These are phyloP conservation scores for Psilanteris sp. DNA, from an alignment of 1,140 invertebrate genomes.

Conservation along the genomic window DNA sequence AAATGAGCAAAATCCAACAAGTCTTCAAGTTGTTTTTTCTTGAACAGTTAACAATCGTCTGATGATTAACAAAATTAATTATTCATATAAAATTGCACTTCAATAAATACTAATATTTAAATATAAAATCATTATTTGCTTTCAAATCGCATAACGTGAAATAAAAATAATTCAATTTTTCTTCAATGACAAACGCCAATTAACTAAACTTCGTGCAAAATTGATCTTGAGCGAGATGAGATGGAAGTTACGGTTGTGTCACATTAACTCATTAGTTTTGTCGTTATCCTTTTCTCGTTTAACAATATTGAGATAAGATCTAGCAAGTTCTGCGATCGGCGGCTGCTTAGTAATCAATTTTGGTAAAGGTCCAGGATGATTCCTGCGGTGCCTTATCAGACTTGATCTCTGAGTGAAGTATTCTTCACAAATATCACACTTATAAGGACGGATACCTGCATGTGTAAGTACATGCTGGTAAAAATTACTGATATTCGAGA, in stretches of 20 bases:
- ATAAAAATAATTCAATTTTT: too few relatives aligned
- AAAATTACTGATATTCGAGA: conserved; percentile 66
- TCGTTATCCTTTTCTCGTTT: conserved; percentile 1
- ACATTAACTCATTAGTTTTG: conserved; percentile 32
- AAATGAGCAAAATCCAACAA: too few relatives aligned
- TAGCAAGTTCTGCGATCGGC: conserved; percentile 66
- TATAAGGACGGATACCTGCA: conserved; percentile 83
- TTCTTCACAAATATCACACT: conserved; percentile 76
- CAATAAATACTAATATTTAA: too few relatives aligned
- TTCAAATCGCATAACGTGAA: too few relatives aligned
- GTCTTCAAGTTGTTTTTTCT: too few relatives aligned
- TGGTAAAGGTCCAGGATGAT: conserved; percentile 61
- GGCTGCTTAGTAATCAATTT: conserved; percentile 46
- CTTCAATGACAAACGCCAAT: background rate
- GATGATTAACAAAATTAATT: too few relatives aligned
- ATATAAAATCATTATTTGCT: too few relatives aligned
- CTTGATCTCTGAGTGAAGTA: conserved; percentile 71
- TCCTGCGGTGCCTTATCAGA: conserved; percentile 65
- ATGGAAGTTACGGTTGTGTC: conserved; percentile 12
- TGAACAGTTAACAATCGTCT: too few relatives aligned
- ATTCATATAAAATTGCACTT: too few relatives aligned
- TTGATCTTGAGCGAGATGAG: conserved; percentile 35
- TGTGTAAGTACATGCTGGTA: conserved; percentile 82
- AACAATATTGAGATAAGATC: conserved; percentile 44
- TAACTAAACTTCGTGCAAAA: background rate